These are phyloP conservation scores for Syrphus vitripennis DNA, from an alignment of 2,888 invertebrate genomes.

Conservation along the genomic window DNA sequence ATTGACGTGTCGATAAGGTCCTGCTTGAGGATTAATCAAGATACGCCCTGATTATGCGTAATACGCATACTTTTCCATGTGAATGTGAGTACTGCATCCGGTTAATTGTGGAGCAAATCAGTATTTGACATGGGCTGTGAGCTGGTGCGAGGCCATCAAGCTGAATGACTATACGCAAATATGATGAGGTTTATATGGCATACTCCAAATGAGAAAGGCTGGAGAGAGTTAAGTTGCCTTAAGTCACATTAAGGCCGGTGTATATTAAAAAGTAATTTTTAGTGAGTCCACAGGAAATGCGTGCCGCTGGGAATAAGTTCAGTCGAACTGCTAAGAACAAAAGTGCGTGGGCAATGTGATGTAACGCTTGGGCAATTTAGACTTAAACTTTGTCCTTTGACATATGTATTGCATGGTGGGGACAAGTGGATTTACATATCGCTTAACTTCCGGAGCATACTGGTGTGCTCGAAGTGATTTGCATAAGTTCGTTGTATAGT, in stretches of 20 bases:
- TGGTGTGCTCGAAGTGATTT: neutral
- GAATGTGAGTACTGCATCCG: constrained; percentile 67
- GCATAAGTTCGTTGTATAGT: constrained; percentile 12
- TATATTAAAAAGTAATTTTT: constrained; percentile 64
- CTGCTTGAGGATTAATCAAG: constrained; percentile 58
- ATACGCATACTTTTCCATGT: constrained; percentile 64
- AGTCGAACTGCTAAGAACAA: neutral
- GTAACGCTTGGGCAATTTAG: constrained; percentile 52
- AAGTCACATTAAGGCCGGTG: constrained; percentile 42
- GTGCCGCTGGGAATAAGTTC: constrained; percentile 60
- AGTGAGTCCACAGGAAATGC: constrained; percentile 66
- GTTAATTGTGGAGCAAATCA: constrained; percentile 58
- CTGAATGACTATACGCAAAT: constrained; percentile 28
- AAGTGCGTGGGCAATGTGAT: constrained; percentile 44
- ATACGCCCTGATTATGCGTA: constrained; percentile 55
- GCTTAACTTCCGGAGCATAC: constrained; percentile 21
- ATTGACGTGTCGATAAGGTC: constrained; percentile 67
- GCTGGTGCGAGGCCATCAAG: neutral
- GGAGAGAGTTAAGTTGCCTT: neutral
- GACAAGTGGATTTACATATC: constrained; percentile 65
- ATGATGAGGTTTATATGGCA: constrained; percentile 20
- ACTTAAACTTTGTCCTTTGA: constrained; percentile 52
- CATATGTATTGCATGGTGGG: constrained; percentile 45
- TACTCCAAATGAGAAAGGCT: neutral
- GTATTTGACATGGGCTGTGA: constrained; percentile 35